phyloP scores from a whole-genome alignment of 2,797 vertebrate genomes.

The Urosaurus nigricauda region DNA sequence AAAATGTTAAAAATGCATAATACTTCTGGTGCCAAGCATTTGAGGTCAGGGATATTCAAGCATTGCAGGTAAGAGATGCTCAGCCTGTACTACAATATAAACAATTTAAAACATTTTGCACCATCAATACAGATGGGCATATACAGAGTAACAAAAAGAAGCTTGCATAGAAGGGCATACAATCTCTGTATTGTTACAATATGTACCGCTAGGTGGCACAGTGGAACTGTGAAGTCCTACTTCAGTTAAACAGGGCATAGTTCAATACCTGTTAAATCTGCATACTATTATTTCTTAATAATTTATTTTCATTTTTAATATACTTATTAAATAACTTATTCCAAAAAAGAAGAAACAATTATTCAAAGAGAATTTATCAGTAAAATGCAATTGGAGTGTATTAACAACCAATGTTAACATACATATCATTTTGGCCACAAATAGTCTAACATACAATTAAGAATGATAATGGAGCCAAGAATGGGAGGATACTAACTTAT shows the following conservation, averaged over 20 bases:
- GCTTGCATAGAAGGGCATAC: neutral
- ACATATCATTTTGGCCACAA: neutral
- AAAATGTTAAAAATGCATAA: too few species aligned
- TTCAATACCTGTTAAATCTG: fast-evolving
- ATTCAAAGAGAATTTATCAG: neutral
- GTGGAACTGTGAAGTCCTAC: conserved; percentile 15
- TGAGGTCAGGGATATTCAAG: too few species aligned
- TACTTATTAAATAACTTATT: neutral
- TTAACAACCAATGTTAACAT: neutral
- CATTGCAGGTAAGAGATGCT: too few species aligned
- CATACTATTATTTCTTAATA: neutral
- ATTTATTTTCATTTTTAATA: fast-evolving
- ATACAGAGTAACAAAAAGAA: neutral
- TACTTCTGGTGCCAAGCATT: too few species aligned
- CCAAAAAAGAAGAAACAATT: neutral
- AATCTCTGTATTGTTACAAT: neutral
- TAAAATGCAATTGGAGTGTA: neutral
- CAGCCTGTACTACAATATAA: too few species aligned
- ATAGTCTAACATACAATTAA: neutral
- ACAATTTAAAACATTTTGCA: too few species aligned
- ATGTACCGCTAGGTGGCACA: conserved; percentile 69
- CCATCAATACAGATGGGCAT: neutral
- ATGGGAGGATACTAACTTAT: too few species aligned
- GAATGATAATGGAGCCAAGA: neutral
- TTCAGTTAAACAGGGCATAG: fast-evolving